Evolutionary conservation across 2,797 vertebrate genomes (phyloP).

Genomic region (Artibeus jamaicensis): DNA sequence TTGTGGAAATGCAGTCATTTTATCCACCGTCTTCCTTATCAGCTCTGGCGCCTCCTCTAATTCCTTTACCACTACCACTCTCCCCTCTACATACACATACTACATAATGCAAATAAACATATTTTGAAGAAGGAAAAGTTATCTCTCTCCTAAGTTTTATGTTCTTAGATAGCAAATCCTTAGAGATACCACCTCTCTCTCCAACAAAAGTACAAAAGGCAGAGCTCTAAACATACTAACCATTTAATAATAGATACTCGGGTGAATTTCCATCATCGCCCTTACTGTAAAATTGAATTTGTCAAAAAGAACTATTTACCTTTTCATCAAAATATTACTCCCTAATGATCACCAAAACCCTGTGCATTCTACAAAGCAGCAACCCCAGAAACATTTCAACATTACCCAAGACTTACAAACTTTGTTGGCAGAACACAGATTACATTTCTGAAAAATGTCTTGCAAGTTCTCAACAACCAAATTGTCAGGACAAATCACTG

Average conservation of each 20-base stretch:
- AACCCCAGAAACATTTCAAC: conserved; percentile 12
- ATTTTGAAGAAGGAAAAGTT: conserved; percentile 26
- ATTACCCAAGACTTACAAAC: background rate
- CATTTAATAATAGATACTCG: background rate
- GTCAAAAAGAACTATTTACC: background rate
- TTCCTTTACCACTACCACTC: background rate
- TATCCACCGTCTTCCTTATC: background rate
- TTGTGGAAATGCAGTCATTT: background rate
- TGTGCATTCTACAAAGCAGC: background rate
- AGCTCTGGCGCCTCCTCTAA: background rate
- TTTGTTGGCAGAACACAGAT: background rate
- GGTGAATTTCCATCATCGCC: background rate
- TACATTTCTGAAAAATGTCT: conserved; percentile 7
- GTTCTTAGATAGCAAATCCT: background rate
- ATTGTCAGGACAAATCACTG: background rate
- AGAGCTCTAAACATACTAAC: background rate
- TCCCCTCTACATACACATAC: background rate
- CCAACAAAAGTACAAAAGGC: background rate
- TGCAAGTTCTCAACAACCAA: conserved; percentile 2
- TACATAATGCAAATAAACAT: conserved; percentile 16
- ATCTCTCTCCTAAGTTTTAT: conserved; percentile 12
- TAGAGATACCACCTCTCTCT: background rate
- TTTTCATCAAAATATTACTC: conserved; percentile 6
- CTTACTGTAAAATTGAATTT: background rate
- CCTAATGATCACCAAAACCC: background rate